Percentiles rank a stretch among this genome's conserved stretches.
Conservation (phyloP, 2,797 vertebrate genomes). For the Cyprinella venusta region DNA sequence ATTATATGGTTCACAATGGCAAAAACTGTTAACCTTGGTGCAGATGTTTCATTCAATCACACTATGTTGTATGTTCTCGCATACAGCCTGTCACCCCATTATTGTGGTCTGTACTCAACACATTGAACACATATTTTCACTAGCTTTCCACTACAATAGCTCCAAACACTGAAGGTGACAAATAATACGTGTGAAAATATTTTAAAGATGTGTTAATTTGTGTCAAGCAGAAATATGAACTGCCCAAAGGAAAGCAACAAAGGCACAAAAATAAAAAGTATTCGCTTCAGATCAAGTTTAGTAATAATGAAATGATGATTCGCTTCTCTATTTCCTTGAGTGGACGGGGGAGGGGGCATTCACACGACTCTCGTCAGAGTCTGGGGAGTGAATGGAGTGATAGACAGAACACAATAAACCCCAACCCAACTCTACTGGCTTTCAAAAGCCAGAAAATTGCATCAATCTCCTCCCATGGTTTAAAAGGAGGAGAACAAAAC, state of each 20-base stretch:
- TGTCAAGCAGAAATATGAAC: conserved; percentile 60
- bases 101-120: background rate
- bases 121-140: background rate
- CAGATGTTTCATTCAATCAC: conserved; percentile 21
- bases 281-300: conserved; percentile 59
- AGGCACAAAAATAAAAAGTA: conserved; percentile 38
- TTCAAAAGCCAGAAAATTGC: conserved; percentile 53
- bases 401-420: conserved; percentile 54
- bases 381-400: conserved; percentile 60
- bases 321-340: conserved; percentile 65
- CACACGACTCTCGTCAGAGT: conserved; percentile 39
- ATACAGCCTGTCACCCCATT: background rate
- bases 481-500: conserved; percentile 64
- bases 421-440: conserved; percentile 54
- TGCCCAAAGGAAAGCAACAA: conserved; percentile 56
- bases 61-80: background rate
- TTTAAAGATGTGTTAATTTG: conserved; percentile 63
- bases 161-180: conserved; percentile 57
- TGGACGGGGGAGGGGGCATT: conserved; percentile 28
- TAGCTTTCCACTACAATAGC: conserved; percentile 18
- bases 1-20: conserved; percentile 19
- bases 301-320: conserved; percentile 69
- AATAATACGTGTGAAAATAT: conserved; percentile 67
- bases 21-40: conserved; percentile 30
- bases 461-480: conserved; percentile 59